Evolutionary conservation across 1,140 invertebrate species (phyloP).

Genomic region (Myzus persicae): DNA sequence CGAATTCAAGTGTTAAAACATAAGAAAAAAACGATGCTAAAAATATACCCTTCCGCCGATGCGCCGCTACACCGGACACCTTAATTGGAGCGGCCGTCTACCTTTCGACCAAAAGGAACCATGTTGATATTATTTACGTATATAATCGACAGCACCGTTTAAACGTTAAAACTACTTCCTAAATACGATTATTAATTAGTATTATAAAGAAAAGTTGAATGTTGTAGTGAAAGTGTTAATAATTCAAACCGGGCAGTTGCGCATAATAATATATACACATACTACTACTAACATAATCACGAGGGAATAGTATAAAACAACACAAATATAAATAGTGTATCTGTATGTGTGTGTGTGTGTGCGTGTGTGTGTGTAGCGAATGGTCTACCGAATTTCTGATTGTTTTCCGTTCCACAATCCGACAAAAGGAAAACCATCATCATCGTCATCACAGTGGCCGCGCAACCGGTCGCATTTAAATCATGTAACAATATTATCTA

Average conservation of each 20-base stretch:
- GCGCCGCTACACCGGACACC: neutral
- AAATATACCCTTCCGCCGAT: neutral
- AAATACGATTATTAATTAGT: neutral
- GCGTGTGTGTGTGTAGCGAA: neutral
- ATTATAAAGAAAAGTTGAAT: constrained; percentile 22
- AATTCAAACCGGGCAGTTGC: neutral
- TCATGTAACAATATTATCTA: neutral
- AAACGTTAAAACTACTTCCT: neutral
- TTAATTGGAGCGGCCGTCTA: neutral
- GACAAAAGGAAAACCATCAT: constrained; percentile 28
- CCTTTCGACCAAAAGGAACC: neutral
- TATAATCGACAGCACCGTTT: neutral
- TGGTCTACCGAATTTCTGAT: neutral
- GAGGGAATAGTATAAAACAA: neutral
- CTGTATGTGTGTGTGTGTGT: neutral
- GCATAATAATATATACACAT: neutral
- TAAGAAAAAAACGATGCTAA: neutral
- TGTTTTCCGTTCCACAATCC: neutral
- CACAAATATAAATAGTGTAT: neutral
- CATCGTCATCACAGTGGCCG: too few species aligned
- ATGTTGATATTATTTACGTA: neutral
- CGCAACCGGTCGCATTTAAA: neutral
- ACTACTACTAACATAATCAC: neutral
- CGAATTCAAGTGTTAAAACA: neutral
- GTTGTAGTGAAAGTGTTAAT: constrained; percentile 26